phyloP scores from a whole-genome alignment of 2,113 vertebrate genomes.

The Agapornis roseicollis region DNA sequence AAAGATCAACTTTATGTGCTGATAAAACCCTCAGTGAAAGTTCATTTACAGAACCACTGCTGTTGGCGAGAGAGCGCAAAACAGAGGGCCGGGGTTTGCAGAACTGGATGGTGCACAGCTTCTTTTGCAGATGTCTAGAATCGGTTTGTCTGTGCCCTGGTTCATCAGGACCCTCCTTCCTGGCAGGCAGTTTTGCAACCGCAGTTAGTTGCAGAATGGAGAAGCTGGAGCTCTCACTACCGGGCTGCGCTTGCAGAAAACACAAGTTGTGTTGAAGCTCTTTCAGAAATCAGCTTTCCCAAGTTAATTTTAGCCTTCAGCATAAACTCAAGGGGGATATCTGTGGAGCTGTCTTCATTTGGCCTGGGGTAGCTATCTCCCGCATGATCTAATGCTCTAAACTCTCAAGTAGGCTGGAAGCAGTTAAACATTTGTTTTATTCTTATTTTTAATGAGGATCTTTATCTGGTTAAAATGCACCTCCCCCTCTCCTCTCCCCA shows the following conservation, averaged over 20 bases:
- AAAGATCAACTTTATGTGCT: background rate
- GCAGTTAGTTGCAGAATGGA: background rate
- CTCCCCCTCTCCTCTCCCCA: accelerated
- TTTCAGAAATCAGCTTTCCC: background rate
- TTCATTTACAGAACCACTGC: background rate
- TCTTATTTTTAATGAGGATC: conserved; percentile 8
- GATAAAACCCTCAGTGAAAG: background rate
- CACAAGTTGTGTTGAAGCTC: background rate
- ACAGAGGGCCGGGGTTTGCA: background rate
- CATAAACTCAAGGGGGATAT: background rate
- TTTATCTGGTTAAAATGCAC: conserved; percentile 19
- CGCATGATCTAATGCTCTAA: conserved; percentile 53
- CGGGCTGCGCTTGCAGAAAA: background rate
- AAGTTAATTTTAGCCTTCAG: conserved; percentile 41
- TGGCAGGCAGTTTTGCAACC: background rate
- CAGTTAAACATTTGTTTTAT: background rate
- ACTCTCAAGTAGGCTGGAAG: conserved; percentile 30
- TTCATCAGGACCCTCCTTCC: background rate
- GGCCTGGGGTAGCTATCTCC: background rate
- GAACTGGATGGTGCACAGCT: background rate
- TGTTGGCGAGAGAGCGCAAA: background rate
- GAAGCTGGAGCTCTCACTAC: conserved; percentile 1
- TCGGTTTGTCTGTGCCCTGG: background rate
- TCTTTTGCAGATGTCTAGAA: accelerated
- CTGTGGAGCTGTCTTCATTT: conserved; percentile 17